Conservation (phyloP, 1,140 invertebrate genomes). For the Coenobita brevimanus region DNA sequence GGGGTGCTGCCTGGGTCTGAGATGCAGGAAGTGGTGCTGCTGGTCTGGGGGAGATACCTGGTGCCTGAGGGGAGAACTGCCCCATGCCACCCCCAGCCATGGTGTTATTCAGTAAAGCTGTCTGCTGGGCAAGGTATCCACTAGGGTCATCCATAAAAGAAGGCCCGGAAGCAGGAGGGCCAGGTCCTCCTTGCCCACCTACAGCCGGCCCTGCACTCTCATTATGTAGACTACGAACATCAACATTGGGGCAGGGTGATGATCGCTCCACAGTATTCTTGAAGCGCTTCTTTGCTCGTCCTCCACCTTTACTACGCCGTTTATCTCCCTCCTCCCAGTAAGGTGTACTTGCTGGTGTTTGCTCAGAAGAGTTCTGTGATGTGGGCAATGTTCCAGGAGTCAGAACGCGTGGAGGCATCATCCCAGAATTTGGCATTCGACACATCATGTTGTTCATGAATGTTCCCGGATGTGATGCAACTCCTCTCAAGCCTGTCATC, state of each 20-base stretch:
- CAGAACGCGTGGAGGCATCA: slow-evolving; percentile 55
- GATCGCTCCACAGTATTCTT: slow-evolving; percentile 45
- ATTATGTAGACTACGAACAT: slow-evolving; percentile 74
- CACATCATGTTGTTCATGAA: slow-evolving; percentile 63
- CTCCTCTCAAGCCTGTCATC: slow-evolving; percentile 48
- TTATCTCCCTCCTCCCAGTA: slow-evolving; percentile 60
- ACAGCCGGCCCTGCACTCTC: slow-evolving; percentile 72
- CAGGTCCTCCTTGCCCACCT: slow-evolving; percentile 47
- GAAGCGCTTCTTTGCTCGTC: slow-evolving; percentile 49
- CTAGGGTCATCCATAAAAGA: slow-evolving; percentile 92
- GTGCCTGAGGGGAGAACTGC: slow-evolving; percentile 68
- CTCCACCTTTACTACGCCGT: slow-evolving; percentile 38
- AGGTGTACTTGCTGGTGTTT: slow-evolving; percentile 24
- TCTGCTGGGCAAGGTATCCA: slow-evolving; percentile 90
- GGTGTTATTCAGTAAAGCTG: slow-evolving; percentile 86
- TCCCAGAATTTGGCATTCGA: slow-evolving; percentile 44
- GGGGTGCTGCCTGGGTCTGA: slow-evolving; percentile 72
- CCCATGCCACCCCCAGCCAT: slow-evolving; percentile 78
- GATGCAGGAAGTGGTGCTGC: slow-evolving; percentile 9
- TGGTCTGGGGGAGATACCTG: slow-evolving; percentile 50
- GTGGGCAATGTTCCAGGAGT: slow-evolving; percentile 36
- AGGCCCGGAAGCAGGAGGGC: slow-evolving; percentile 72
- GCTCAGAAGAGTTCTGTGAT: slow-evolving; percentile 33
- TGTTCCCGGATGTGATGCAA: slow-evolving; percentile 22
- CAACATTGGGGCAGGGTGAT: slow-evolving; percentile 77